Evolutionary conservation across 2,797 vertebrate species (phyloP).

Genomic region (Coracias cyanogaster): DNA sequence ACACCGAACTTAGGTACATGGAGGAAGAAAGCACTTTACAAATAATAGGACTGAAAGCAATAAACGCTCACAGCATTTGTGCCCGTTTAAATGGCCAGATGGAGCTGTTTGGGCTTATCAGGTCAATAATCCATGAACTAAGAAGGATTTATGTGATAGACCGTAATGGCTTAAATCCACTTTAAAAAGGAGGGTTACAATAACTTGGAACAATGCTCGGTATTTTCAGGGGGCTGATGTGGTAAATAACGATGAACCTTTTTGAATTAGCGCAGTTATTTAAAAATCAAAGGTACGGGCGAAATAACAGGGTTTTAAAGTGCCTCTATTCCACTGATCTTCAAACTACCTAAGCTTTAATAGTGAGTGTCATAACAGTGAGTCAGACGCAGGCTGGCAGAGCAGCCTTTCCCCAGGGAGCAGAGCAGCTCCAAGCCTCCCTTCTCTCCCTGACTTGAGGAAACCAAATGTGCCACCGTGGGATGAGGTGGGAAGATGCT

Average conservation of each 20-base stretch:
- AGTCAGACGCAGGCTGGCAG: conserved; percentile 55
- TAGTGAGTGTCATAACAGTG: conserved; percentile 57
- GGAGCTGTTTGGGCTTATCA: conserved; percentile 29
- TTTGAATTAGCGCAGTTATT: conserved; percentile 25
- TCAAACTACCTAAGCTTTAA: conserved; percentile 36
- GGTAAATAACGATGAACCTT: background rate
- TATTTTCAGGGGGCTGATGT: background rate
- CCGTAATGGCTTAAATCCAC: conserved; percentile 15
- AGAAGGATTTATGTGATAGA: conserved; percentile 62
- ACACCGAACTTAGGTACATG: background rate
- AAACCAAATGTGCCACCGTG: background rate
- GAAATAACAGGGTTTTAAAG: conserved; percentile 20
- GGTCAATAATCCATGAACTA: conserved; percentile 61
- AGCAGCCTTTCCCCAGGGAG: background rate
- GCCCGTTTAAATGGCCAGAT: conserved; percentile 50
- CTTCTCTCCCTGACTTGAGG: background rate
- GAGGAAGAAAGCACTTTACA: conserved; percentile 35
- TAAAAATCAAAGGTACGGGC: conserved; percentile 43
- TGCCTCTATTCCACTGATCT: background rate
- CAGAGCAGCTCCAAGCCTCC: background rate
- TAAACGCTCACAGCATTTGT: background rate
- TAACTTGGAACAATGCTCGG: background rate
- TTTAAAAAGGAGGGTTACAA: conserved; percentile 16
- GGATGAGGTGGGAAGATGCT: background rate
- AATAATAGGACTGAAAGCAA: conserved; percentile 24